These are phyloP conservation scores for Cyaniris semiargus DNA, from an alignment of 2,888 invertebrate species.

Conservation along the genomic window DNA sequence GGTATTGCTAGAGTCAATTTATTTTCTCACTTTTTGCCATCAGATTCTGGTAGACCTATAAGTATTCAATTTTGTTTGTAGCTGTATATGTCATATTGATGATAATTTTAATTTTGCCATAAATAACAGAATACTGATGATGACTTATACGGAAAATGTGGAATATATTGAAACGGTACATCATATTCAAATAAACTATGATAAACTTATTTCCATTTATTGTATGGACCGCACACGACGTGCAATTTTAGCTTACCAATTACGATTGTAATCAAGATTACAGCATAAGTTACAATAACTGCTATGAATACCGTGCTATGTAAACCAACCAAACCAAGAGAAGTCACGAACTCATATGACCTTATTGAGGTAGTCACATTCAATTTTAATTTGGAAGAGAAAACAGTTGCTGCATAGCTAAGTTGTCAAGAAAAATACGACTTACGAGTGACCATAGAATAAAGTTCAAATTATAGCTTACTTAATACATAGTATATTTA, in stretches of 20 bases:
- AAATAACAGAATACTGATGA: background rate
- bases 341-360: slow-evolving; percentile 18
- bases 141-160: slow-evolving; percentile 1
- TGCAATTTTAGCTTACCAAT: slow-evolving; percentile 34
- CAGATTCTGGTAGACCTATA: too few relatives aligned
- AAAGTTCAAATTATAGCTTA: too few relatives aligned
- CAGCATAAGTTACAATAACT: slow-evolving; percentile 31
- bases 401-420: background rate
- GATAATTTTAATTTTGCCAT: background rate
- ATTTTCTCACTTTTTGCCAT: too few relatives aligned
- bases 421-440: background rate
- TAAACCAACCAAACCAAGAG: slow-evolving; percentile 12
- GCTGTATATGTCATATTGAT: background rate
- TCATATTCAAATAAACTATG: slow-evolving; percentile 19
- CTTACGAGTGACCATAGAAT: too few relatives aligned
- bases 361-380: background rate
- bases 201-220: slow-evolving; percentile 32
- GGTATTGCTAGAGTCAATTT: too few relatives aligned
- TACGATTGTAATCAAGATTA: slow-evolving; percentile 33
- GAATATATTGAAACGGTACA: slow-evolving; percentile 7
- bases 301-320: slow-evolving; percentile 25
- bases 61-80: background rate
- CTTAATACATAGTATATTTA: too few relatives aligned
- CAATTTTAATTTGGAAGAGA: background rate
- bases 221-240: slow-evolving; percentile 32